Evolutionary conservation across 2,888 invertebrate species (phyloP), one percentile per base, ranked within the genome.

Genomic region (Trypoxylon attenuatum): DNA sequence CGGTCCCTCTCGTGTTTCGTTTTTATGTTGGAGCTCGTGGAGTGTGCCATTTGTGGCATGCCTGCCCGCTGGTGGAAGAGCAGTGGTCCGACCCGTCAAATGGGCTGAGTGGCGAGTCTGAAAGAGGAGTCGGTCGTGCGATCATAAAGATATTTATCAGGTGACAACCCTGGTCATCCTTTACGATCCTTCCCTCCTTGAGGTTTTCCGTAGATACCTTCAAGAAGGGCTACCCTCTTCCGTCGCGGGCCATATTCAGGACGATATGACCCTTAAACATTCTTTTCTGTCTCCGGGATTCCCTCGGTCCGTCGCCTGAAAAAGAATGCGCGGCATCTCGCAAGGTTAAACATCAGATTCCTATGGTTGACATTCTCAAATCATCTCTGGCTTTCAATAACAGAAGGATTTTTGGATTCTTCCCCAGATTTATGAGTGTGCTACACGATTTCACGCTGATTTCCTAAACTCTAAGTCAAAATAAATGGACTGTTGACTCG

Each of bases 131-230:
- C 52, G 58, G 46, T 57, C 50, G 65, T 66, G 60, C 64, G 72
- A 49, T 78, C 76, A 79, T 84, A 77, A 83, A 84, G 82, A 84
- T 84, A 82, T 80, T 81, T 81, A 84, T 85, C 82, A 81, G 77
- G 73, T 79, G 73, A 76, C 77, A 68, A 62, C 65, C 66, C 63
- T 70, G 73, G 80, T 77, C 78, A 79, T 80, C 74, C 81, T 73
- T 82, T 79, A 80, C 77, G 76, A 73, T 61, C 67, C 61, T 59
- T 67, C 61, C 58, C 49, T 55, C 27, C 64, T 59, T 47, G 55
- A 67, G 55, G 39, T 64, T 53, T 57, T 66, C 62, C 61, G 58
- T 59, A 59, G 61, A 59, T 29, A 39, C 59, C 61, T 65, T n/a
- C 13, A 10, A 42, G 53, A 33, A 39, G 46, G 46, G 54, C 52